Evolutionary conservation across 2,797 vertebrate genomes (phyloP).

Genomic region (Manis crassicaudata): DNA sequence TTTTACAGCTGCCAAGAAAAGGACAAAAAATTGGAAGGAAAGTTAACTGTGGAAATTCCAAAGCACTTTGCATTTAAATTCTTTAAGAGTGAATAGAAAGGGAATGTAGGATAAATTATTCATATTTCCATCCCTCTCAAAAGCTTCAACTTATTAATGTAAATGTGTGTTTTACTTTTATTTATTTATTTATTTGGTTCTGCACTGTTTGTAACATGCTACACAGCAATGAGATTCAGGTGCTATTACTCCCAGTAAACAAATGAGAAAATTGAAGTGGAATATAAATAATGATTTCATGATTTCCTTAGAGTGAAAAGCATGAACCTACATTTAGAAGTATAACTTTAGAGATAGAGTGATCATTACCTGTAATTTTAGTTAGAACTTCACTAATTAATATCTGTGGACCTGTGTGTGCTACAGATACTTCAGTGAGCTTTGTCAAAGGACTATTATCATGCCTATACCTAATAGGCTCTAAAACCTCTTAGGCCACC

Average conservation of each 20-base stretch:
- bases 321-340: neutral
- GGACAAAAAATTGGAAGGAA: neutral
- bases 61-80: neutral
- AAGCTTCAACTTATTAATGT: conserved; percentile 3
- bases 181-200: neutral
- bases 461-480: neutral
- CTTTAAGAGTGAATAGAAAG: neutral
- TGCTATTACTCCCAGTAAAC: conserved; percentile 51
- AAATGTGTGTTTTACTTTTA: neutral
- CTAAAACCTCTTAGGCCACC: neutral
- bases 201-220: neutral
- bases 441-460: neutral
- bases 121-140: neutral
- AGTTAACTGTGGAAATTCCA: neutral
- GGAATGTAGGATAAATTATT: conserved; percentile 15
- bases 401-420: neutral
- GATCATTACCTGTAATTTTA: neutral
- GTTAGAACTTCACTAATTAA: conserved; percentile 9
- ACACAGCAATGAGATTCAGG: conserved; percentile 28
- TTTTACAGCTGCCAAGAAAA: neutral
- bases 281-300: conserved; percentile 43
- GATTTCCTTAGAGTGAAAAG: conserved; percentile 17
- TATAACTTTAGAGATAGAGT: neutral
- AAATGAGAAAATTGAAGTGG: conserved; percentile 13
- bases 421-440: neutral